phyloP scores from a whole-genome alignment of 2,113 vertebrate species.

The Triplophysa tibetana region DNA sequence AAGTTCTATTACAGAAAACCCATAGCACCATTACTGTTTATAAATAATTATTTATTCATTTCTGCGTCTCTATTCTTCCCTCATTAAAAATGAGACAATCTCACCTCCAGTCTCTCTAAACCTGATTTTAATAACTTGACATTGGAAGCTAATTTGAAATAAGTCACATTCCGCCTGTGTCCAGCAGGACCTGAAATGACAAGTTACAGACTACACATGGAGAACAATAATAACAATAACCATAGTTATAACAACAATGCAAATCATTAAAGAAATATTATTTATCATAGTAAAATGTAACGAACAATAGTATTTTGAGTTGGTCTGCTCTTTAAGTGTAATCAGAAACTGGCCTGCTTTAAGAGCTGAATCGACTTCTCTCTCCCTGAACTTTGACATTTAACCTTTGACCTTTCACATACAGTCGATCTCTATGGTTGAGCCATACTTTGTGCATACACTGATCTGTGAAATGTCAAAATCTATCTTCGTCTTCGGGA shows the following conservation, averaged over 20 bases:
- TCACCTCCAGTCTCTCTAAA: conserved; percentile 29
- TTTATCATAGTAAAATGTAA: conserved; percentile 50
- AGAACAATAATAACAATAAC: conserved; percentile 79
- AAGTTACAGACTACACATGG: conserved; percentile 58
- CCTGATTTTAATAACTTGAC: conserved; percentile 50
- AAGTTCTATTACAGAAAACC: conserved; percentile 56
- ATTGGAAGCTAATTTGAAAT: conserved; percentile 62
- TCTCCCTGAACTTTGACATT: conserved; percentile 40
- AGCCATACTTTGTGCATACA: conserved; percentile 37
- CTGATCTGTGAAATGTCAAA: neutral
- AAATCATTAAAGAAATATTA: conserved; percentile 57
- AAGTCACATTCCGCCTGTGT: conserved; percentile 76
- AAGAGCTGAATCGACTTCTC: conserved; percentile 35
- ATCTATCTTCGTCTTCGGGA: conserved; percentile 23
- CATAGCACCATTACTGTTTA: conserved; percentile 65
- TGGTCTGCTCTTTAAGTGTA: conserved; percentile 50
- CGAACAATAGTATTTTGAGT: conserved; percentile 64
- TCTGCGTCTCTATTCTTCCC: neutral
- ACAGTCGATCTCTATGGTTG: conserved; percentile 37
- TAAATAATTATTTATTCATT: conserved; percentile 66
- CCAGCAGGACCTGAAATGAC: conserved; percentile 80
- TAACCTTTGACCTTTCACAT: conserved; percentile 18
- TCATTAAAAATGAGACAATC: conserved; percentile 1
- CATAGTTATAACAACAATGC: conserved; percentile 72
- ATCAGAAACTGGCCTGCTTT: conserved; percentile 38